Percentiles rank a stretch among this genome's conserved stretches.
Conservation (phyloP, 2,797 vertebrate species). For the Semaprochilodus insignis region DNA sequence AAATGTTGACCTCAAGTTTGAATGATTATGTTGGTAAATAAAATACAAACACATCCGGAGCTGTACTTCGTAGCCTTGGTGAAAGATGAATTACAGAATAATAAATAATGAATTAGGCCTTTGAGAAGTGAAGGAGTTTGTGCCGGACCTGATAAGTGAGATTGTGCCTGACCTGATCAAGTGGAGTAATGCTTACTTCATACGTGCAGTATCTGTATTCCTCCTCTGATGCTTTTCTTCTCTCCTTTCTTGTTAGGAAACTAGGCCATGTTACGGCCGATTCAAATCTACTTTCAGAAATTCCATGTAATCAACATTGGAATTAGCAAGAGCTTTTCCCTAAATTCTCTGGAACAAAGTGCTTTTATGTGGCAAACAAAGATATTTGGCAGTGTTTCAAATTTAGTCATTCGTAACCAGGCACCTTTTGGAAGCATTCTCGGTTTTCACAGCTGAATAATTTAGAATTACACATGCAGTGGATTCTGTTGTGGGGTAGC, state of each 20-base stretch:
- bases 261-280: not conserved
- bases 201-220: not conserved
- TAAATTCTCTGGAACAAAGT: not conserved
- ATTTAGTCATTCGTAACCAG: constrained; percentile 23
- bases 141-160: not conserved
- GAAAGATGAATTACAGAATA: not conserved
- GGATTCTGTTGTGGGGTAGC: not conserved
- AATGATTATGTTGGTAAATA: not conserved
- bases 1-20: not conserved
- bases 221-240: not conserved
- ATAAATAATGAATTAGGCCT: not conserved
- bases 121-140: not conserved
- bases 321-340: constrained; percentile 8
- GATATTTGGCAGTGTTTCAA: constrained; percentile 17
- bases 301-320: not conserved
- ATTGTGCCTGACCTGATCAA: not conserved
- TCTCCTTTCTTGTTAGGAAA: not conserved
- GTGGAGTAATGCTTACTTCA: not conserved
- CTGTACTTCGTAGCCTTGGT: not conserved
- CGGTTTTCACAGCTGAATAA: constrained; percentile 20
- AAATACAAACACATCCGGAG: not conserved
- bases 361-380: not conserved
- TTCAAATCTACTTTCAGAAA: constrained; percentile 11
- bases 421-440: not conserved
- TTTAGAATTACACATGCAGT: constrained; percentile 10